A percentile compares a stretch with the other conserved stretches of the same genome.
Conservation (phyloP, 2,113 vertebrate genomes). For the Ifrita kowaldi region DNA sequence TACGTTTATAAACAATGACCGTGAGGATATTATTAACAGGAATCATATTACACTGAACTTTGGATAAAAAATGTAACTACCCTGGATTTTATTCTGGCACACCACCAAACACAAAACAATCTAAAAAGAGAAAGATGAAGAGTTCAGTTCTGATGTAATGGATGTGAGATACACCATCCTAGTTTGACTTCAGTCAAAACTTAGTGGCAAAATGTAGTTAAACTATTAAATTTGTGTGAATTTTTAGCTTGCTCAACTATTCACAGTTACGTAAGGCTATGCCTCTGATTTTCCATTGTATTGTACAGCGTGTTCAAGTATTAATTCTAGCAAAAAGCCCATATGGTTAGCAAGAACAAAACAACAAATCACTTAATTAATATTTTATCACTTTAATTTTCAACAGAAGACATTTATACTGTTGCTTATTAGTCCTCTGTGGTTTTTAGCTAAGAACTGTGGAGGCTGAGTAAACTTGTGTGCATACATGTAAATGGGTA, state of each 20-base stretch:
- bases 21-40: neutral
- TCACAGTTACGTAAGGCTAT: neutral
- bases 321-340: slow-evolving; percentile 17
- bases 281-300: slow-evolving; percentile 30
- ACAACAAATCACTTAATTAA: slow-evolving; percentile 44
- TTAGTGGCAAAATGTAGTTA: neutral
- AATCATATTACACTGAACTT: neutral
- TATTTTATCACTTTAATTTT: slow-evolving; percentile 40
- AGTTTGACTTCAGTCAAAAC: neutral
- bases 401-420: slow-evolving; percentile 15
- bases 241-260: neutral
- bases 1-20: neutral
- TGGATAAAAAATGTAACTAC: neutral
- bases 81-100: neutral
- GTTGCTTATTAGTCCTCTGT: neutral
- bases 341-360: slow-evolving; percentile 44
- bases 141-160: neutral
- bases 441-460: neutral
- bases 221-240: neutral
- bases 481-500: neutral
- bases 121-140: neutral
- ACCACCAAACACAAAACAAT: neutral
- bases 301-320: slow-evolving; percentile 1
- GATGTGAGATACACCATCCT: neutral
- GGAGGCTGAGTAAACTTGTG: neutral